These are phyloP conservation scores for Holcopasites calliopsidis DNA, from an alignment of 1,140 invertebrate genomes.

Conservation along the genomic window DNA sequence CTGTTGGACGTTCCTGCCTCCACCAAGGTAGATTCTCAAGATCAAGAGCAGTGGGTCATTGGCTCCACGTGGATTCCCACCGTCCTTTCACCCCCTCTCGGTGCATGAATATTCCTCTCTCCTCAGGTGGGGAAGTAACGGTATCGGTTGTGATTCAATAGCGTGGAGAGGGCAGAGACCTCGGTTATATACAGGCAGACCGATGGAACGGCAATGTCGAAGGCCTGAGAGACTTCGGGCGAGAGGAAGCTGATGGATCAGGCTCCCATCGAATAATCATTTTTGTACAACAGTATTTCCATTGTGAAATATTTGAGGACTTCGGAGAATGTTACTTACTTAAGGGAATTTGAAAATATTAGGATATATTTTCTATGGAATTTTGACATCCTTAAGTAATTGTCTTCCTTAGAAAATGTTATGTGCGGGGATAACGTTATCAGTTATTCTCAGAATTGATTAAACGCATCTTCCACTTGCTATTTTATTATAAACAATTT, in stretches of 20 bases:
- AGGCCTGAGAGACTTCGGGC: neutral
- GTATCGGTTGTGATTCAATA: constrained; percentile 66
- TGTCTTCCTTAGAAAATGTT: too few relatives aligned
- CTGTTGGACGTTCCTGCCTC: constrained; percentile 26
- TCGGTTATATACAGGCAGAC: constrained; percentile 52
- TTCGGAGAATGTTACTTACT: too few relatives aligned
- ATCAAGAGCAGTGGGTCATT: constrained; percentile 73
- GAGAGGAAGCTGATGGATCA: neutral
- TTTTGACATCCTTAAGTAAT: too few relatives aligned
- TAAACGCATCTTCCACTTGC: too few relatives aligned
- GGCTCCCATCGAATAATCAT: neutral
- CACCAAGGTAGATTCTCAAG: constrained; percentile 11
- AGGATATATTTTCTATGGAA: too few relatives aligned
- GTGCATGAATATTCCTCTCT: neutral
- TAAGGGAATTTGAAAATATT: too few relatives aligned
- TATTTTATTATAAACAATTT: too few relatives aligned
- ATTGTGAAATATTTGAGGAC: too few relatives aligned
- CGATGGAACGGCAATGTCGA: constrained; percentile 55
- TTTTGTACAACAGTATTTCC: too few relatives aligned
- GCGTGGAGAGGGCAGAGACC: constrained; percentile 24
- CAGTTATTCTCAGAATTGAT: too few relatives aligned
- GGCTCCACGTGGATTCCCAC: constrained; percentile 53
- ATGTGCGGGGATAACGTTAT: too few relatives aligned
- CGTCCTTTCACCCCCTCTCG: constrained; percentile 19
- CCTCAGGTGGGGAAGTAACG: constrained; percentile 60